Conservation (phyloP, 2,888 invertebrate species). For the Diplolepis rosae region DNA sequence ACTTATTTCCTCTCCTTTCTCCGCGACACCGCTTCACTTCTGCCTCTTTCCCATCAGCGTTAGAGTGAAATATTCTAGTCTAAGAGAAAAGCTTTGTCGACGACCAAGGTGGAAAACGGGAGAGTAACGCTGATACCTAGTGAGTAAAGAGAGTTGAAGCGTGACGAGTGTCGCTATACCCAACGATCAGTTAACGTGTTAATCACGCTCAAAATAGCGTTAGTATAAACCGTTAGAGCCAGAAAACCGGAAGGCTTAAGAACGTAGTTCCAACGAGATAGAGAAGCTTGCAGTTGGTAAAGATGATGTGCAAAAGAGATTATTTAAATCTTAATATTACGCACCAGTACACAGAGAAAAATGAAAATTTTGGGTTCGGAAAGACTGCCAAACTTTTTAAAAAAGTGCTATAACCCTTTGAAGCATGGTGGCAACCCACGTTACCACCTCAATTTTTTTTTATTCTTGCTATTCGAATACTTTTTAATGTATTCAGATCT, state of each 20-base stretch:
- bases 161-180: conserved; percentile 28
- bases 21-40: too few species aligned
- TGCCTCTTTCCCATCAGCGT: conserved; percentile 8
- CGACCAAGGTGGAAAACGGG: conserved; percentile 3
- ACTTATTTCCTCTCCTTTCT: background rate
- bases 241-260: background rate
- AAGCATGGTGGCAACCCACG: too few species aligned
- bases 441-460: too few species aligned
- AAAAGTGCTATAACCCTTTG: too few species aligned
- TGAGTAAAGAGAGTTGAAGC: conserved; percentile 9
- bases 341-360: too few species aligned
- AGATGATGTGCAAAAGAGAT: background rate
- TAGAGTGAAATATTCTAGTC: conserved; percentile 8
- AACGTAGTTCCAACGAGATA: background rate
- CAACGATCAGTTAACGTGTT: conserved; percentile 44
- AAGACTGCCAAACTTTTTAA: too few species aligned
- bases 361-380: too few species aligned
- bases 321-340: too few species aligned
- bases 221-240: conserved; percentile 39
- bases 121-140: background rate
- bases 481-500: too few species aligned
- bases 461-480: too few species aligned
- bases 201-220: conserved; percentile 43
- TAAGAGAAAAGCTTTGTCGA: background rate
- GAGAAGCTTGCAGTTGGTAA: conserved; percentile 18